These are phyloP conservation scores for Nineta flava DNA, from an alignment of 2,888 invertebrate species.

Conservation along the genomic window DNA sequence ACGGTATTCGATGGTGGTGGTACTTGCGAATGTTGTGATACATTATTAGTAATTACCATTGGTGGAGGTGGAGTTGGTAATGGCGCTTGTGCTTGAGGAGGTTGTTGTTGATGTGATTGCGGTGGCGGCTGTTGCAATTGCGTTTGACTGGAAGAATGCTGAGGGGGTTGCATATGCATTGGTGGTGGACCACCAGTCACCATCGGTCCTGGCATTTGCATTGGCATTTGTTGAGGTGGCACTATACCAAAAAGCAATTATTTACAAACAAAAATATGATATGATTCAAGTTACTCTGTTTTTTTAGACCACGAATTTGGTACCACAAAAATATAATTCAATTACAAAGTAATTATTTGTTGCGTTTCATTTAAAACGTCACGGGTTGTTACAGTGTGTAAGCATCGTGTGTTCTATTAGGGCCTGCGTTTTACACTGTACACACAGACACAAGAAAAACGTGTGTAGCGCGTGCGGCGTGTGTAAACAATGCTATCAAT, in stretches of 20 bases:
- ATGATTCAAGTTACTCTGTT: too few species aligned
- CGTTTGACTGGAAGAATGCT: slow-evolving; percentile 11
- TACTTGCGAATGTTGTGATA: slow-evolving; percentile 5
- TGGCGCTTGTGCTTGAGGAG: slow-evolving; percentile 17
- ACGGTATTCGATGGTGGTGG: slow-evolving; percentile 9
- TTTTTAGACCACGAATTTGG: too few species aligned
- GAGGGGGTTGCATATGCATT: slow-evolving; percentile 11
- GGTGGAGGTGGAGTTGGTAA: slow-evolving; percentile 9
- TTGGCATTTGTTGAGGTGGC: slow-evolving; percentile 10
- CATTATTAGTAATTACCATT: slow-evolving; percentile 9
- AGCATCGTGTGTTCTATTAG: too few species aligned
- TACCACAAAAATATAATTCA: too few species aligned
- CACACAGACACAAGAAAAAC: too few species aligned
- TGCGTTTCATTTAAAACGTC: too few species aligned
- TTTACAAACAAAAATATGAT: neutral
- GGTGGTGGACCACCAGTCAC: slow-evolving; percentile 16
- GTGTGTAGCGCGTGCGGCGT: too few species aligned
- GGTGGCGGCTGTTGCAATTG: slow-evolving; percentile 11
- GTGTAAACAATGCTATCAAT: too few species aligned
- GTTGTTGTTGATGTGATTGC: slow-evolving; percentile 18
- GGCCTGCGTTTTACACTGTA: too few species aligned
- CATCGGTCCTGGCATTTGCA: slow-evolving; percentile 8
- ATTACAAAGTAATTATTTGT: too few species aligned
- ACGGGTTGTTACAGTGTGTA: too few species aligned
- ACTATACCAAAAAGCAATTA: slow-evolving; percentile 7